These are phyloP conservation scores for Sakesphorus luctuosus DNA, from an alignment of 2,113 vertebrate genomes.

Conservation along the genomic window DNA sequence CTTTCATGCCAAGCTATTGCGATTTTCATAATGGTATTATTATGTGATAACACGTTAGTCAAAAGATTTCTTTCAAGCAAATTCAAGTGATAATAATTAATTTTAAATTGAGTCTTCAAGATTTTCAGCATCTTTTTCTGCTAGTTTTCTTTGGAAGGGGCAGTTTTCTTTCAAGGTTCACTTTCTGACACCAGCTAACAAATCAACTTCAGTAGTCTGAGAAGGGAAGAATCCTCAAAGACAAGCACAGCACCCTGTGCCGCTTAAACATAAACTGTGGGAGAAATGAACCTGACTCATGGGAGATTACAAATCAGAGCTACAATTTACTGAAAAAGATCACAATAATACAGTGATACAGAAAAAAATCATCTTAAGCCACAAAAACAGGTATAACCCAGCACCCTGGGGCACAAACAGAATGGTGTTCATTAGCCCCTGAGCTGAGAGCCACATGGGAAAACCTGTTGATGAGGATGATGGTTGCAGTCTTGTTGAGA, in stretches of 20 bases:
- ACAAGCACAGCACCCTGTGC: not conserved
- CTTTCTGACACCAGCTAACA: not conserved
- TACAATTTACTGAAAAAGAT: no score
- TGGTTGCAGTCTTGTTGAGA: no score
- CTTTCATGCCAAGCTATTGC: not conserved
- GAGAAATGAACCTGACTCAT: no score
- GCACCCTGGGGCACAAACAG: no score
- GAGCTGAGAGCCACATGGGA: no score
- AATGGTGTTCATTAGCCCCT: no score
- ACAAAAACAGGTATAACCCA: no score
- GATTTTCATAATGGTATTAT: not conserved
- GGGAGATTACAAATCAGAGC: no score
- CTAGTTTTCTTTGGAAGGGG: not conserved
- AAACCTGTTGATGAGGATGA: no score
- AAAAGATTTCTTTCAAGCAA: not conserved
- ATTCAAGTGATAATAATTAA: not conserved
- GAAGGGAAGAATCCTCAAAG: not conserved
- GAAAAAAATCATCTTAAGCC: no score
- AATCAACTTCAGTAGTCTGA: not conserved
- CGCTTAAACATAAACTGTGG: no score
- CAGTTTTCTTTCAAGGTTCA: not conserved
- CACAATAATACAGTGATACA: no score
- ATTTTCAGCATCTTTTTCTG: not conserved
- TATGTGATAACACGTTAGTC: not conserved
- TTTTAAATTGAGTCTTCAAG: not conserved